Conservation (phyloP, 2,888 invertebrate species). For the Parapristionchus giblindavisi region DNA sequence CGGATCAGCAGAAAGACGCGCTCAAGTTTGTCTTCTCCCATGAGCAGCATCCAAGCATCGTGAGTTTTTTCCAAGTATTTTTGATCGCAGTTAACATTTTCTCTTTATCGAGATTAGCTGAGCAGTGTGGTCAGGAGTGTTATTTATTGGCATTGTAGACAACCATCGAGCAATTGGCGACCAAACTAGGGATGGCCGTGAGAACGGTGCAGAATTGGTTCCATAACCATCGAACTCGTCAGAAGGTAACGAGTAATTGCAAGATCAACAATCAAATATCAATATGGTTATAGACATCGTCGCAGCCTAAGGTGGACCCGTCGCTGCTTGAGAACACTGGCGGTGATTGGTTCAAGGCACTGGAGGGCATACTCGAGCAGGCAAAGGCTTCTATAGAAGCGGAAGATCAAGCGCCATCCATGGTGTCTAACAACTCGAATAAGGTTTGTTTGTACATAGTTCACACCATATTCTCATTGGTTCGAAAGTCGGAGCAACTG, state of each 20-base stretch:
- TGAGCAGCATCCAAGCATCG: slow-evolving; percentile 95
- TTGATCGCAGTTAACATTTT: not conserved
- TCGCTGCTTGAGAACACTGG: not conserved
- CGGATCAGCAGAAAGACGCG: slow-evolving; percentile 97
- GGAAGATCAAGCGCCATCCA: slow-evolving; percentile 27
- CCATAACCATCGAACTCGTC: slow-evolving; percentile 98
- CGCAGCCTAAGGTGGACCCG: not conserved
- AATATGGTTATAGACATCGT: not conserved
- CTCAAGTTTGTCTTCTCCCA: slow-evolving; percentile 87
- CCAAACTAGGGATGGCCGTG: slow-evolving; percentile 87
- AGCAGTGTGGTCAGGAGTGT: not conserved
- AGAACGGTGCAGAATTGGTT: slow-evolving; percentile 99
- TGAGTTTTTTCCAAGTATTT: slow-evolving; percentile 71
- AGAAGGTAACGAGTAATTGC: slow-evolving; percentile 75
- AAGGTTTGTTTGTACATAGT: slow-evolving; percentile 4
- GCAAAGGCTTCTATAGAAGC: not conserved
- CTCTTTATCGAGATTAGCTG: not conserved
- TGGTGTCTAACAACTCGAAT: slow-evolving; percentile 8
- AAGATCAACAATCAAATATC: not conserved
- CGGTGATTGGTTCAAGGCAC: slow-evolving; percentile 31
- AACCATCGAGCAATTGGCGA: slow-evolving; percentile 90
- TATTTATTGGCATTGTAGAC: not conserved
- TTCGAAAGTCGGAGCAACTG: too few species aligned
- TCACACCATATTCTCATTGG: too few species aligned
- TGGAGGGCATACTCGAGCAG: slow-evolving; percentile 24